phyloP scores from a whole-genome alignment of 2,888 invertebrate genomes.

The Lasius platythorax region DNA sequence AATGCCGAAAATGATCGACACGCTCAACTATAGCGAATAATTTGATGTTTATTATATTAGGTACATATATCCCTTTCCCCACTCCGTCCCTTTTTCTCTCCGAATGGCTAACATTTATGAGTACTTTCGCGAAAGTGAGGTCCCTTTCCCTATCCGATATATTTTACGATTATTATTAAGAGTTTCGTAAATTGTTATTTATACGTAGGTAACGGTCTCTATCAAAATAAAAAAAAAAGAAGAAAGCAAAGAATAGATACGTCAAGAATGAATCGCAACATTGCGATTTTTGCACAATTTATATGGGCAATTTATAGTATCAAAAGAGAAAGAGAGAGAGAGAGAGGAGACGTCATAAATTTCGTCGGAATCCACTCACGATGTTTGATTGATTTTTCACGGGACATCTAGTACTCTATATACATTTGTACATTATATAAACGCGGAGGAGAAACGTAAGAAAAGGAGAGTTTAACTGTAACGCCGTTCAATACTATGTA shows the following conservation, averaged over 20 bases:
- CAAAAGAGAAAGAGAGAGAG: not conserved
- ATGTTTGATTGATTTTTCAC: constrained; percentile 71
- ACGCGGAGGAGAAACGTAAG: not conserved
- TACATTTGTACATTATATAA: constrained; percentile 44
- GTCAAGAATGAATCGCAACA: not conserved
- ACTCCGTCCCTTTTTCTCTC: constrained; percentile 3
- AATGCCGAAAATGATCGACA: constrained; percentile 67
- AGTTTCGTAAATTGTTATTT: constrained; percentile 74
- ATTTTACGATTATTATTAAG: constrained; percentile 72
- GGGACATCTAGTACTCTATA: constrained; percentile 69
- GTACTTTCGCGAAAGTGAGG: not conserved
- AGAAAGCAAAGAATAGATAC: constrained; percentile 3
- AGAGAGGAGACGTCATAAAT: constrained; percentile 19
- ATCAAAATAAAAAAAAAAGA: constrained; percentile 31
- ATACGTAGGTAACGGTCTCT: constrained; percentile 64
- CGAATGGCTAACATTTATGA: constrained; percentile 43
- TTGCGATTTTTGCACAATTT: constrained; percentile 21
- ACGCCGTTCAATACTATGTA: constrained; percentile 49
- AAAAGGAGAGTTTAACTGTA: constrained; percentile 41
- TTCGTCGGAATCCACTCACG: constrained; percentile 56
- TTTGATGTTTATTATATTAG: constrained; percentile 69
- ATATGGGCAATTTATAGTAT: constrained; percentile 27
- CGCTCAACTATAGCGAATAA: constrained; percentile 78
- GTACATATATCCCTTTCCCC: constrained; percentile 32
- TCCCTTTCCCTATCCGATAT: constrained; percentile 32